These are phyloP conservation scores for Microtus ochrogaster DNA, from an alignment of 2,113 vertebrate species.

Conservation along the genomic window DNA sequence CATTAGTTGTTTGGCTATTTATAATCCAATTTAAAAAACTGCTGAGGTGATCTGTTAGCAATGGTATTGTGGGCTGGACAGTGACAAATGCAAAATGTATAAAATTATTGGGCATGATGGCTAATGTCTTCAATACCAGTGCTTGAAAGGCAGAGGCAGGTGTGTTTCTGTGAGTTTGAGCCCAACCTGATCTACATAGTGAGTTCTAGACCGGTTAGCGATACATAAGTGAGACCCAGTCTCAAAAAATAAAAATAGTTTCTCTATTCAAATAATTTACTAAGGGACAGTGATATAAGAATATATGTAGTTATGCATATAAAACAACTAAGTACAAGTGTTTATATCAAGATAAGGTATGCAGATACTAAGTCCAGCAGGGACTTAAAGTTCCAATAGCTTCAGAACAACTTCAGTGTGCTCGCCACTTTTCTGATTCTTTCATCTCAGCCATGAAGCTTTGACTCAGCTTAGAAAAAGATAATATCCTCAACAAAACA, in stretches of 20 bases:
- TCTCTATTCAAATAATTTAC: neutral
- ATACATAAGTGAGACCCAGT: neutral
- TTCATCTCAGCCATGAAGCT: constrained; percentile 37
- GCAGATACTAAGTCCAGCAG: neutral
- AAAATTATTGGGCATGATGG: neutral
- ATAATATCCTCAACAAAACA: constrained; percentile 61
- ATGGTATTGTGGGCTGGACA: neutral
- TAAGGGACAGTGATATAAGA: neutral
- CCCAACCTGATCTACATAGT: no score
- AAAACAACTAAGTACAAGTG: constrained; percentile 23
- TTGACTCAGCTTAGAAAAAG: constrained; percentile 53
- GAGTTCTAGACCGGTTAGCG: neutral
- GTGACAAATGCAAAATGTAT: neutral
- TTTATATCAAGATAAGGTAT: neutral
- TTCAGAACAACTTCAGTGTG: neutral
- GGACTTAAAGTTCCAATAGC: neutral
- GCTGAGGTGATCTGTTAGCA: neutral
- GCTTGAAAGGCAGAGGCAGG: neutral
- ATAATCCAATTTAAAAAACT: constrained; percentile 18
- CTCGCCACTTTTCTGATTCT: neutral
- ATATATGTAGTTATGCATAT: neutral
- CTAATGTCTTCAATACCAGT: neutral
- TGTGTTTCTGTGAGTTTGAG: neutral
- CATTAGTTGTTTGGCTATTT: constrained; percentile 4
- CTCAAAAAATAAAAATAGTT: neutral